phyloP scores from a whole-genome alignment of 2,797 vertebrate genomes.

The Odontamblyopus rebecca region DNA sequence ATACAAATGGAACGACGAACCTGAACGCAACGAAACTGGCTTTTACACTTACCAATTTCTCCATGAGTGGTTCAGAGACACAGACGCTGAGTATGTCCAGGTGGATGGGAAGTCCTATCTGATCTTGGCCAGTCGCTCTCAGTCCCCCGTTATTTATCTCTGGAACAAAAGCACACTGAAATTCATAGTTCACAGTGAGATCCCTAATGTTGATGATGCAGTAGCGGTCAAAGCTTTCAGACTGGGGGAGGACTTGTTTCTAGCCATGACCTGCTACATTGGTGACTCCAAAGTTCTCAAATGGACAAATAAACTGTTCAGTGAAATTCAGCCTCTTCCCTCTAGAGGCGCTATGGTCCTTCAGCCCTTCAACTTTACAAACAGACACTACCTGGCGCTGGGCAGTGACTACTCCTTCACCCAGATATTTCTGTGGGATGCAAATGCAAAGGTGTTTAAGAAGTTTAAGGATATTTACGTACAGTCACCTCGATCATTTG shows the following conservation, averaged over 20 bases:
- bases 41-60: slow-evolving; percentile 95
- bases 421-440: slow-evolving; percentile 94
- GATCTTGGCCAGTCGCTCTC: slow-evolving; percentile 91
- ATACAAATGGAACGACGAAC: slow-evolving; percentile 87
- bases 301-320: slow-evolving; percentile 91
- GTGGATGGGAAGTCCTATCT: slow-evolving; percentile 89
- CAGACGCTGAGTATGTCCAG: slow-evolving; percentile 88
- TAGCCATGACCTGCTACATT: slow-evolving; percentile 93
- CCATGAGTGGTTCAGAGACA: slow-evolving; percentile 97
- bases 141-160: slow-evolving; percentile 90
- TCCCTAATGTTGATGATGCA: slow-evolving; percentile 90
- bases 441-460: slow-evolving; percentile 83
- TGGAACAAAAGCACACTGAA: slow-evolving; percentile 93
- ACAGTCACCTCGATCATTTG: slow-evolving; percentile 94
- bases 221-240: slow-evolving; percentile 91
- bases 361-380: slow-evolving; percentile 90
- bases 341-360: slow-evolving; percentile 94
- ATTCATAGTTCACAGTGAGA: slow-evolving; percentile 86
- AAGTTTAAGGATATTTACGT: slow-evolving; percentile 97
- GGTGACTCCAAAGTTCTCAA: slow-evolving; percentile 94
- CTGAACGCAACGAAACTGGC: slow-evolving; percentile 84
- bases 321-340: slow-evolving; percentile 91
- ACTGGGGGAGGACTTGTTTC: slow-evolving; percentile 82
- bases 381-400: slow-evolving; percentile 89
- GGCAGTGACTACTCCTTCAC: slow-evolving; percentile 98